Base-by-base conservation (phyloP, 1,140 invertebrate genomes). In the Cydia splendana region DNA sequence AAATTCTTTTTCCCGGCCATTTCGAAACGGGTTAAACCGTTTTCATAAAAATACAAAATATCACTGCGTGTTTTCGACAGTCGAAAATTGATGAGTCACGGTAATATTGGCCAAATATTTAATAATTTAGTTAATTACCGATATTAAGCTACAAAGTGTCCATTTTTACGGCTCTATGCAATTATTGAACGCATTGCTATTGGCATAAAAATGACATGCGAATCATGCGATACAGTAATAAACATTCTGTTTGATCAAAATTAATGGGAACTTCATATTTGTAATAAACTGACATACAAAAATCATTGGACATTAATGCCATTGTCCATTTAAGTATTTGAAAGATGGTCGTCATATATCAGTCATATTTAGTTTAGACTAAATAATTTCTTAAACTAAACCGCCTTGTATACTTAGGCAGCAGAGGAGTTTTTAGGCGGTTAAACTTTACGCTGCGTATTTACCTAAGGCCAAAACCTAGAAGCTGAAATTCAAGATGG, bases 31-130 rank as follows among this genome's bases (percentile, higher is more conserved):
- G 18, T 62, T 62, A 24, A 62, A 15, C 53, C 57, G n/a, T 20
- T 62, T 62, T 62, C 57, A 62, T 62, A 62, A 24, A 62, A 24
- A 62, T 62, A 12, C 4, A 20, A 62, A 62, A 62, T 62, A 62
- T 62, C n/a, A 62, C 6, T 62, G 9, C n/a, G 15, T 62, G 18
- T 62, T 62, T 62, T 18, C 7, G 18, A 62, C 57, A 62, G 20
- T 62, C 9, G 57, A 24, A 24, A 24, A 62, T 62, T 62, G 9
- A 62, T 62, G 57, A 62, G n/a, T 62, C 57, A 24, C 10, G 20
- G 9, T 24, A 20, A 62, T 20, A 24, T 24, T 62, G 57, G 20
- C 53, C 0, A 57, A 18, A 57, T 9, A 57, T 18, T 57, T 7
- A 62, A 62, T 2, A 18, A 57, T 24, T 24, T 24, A 62, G 3